Percentiles rank a stretch among this genome's conserved stretches.
These are phyloP conservation scores for Anniella stebbinsi DNA, from an alignment of 2,797 vertebrate species.

Conservation along the genomic window DNA sequence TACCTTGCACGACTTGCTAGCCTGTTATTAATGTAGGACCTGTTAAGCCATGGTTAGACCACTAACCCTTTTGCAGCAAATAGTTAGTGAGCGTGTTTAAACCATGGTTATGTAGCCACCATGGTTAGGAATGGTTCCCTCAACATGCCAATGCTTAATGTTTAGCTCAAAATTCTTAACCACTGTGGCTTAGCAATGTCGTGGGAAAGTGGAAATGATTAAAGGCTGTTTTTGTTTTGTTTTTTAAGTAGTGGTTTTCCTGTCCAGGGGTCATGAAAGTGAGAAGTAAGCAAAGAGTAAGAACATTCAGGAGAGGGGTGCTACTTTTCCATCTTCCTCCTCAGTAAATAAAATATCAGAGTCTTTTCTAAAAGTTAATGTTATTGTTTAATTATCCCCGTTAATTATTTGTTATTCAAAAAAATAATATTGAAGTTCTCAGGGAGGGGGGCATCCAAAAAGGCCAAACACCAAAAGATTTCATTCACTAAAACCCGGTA, in stretches of 20 bases:
- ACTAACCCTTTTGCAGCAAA: no score
- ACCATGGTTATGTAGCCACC: no score
- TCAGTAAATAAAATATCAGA: not conserved
- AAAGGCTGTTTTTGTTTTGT: not conserved
- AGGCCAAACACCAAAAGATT: not conserved
- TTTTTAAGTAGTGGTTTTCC: not conserved
- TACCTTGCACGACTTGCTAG: not conserved
- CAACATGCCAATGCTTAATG: no score
- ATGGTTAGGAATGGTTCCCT: no score
- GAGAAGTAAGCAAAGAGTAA: not conserved
- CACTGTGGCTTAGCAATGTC: no score
- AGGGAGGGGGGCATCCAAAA: not conserved
- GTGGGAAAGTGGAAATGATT: not conserved
- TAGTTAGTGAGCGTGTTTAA: no score
- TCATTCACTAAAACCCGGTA: constrained; percentile 7
- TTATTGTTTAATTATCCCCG: not conserved
- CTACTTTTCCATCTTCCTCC: not conserved
- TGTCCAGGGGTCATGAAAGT: not conserved
- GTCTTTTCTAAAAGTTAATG: not conserved
- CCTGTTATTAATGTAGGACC: not conserved
- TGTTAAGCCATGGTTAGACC: no score
- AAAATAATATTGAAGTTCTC: not conserved
- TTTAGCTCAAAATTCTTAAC: no score
- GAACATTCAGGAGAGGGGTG: not conserved
- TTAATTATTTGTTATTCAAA: not conserved